Evolutionary conservation across 2,113 vertebrate species (phyloP).

Genomic region (Cephalopterus ornatus): DNA sequence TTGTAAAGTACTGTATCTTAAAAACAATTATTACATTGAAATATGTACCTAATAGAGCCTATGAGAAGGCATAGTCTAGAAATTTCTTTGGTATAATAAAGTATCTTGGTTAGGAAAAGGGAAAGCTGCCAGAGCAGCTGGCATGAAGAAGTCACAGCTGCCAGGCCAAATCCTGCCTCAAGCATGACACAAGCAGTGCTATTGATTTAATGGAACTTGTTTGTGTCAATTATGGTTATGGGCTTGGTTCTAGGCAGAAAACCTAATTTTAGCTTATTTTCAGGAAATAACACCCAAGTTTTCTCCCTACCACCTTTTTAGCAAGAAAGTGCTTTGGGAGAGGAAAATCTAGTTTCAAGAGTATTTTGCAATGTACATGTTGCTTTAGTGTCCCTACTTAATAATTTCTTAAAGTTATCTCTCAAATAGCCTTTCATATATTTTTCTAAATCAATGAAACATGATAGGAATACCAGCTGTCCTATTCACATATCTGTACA

Average conservation of each 20-base stretch:
- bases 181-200: not conserved
- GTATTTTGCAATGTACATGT: not conserved
- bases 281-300: conserved; percentile 51
- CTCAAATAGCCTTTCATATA: conserved; percentile 11
- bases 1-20: conserved; percentile 47
- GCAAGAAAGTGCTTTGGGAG: conserved; percentile 24
- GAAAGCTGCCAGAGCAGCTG: conserved; percentile 37
- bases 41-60: not conserved
- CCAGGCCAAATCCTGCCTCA: not conserved
- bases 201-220: conserved; percentile 4
- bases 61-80: conserved; percentile 5
- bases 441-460: not conserved
- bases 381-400: conserved; percentile 25
- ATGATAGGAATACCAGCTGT: not conserved
- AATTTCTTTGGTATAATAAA: conserved; percentile 38
- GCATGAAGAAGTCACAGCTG: conserved; percentile 53
- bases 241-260: conserved; percentile 25
- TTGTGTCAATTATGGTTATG: not conserved
- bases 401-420: conserved; percentile 22
- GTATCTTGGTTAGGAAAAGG: conserved; percentile 35
- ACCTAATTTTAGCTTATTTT: conserved; percentile 43
- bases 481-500: not conserved
- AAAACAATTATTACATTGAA: conserved; percentile 45
- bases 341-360: conserved; percentile 14
- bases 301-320: conserved; percentile 17